Evolutionary conservation across 1,140 invertebrate species (phyloP), one percentile per base, ranked within the genome.

Genomic region (Polypedilum vanderplanki): DNA sequence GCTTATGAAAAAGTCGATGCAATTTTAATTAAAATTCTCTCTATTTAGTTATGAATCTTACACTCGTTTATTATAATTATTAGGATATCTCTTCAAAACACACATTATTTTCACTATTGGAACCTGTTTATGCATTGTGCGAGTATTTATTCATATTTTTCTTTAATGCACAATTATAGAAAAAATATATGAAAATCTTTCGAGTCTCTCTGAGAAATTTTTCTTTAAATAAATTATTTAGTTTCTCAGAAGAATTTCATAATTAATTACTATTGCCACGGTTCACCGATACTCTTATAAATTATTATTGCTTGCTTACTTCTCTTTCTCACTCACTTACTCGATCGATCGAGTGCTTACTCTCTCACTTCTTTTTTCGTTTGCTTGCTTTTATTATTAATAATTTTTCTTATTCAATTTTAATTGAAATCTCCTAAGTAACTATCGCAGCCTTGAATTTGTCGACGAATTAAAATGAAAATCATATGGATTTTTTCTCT

Each of bases 201-300:
- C 5, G 18, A 70, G 20, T 70, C 65, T 70, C 24, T 57, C 46
- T 15, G n/a, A 12, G 46, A 18, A 7, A 70, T 70, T 20, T 10
- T 70, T 70, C n/a, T 20, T 70, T 70, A 18, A 57, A 57, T 57
- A 70, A 70, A 70, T 20, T 70, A 22, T 70, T 70, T 70, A 70
- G 15, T 15, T 57, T 57, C 46, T 57, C 46, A 57, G 46, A n/a
- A 57, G 46, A 20, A 70, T 70, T 70, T 70, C 65, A 70, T 70
- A 70, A 70, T 70, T 70, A 70, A 70, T 70, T 70, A 70, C 65
- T 20, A 7, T 70, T 70, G 65, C 65, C 20, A n/a, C 17, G 18
- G 65, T 57, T 17, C 46, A 57, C 46, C 46, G 46, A 57, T 57
- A 57, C 46, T 17, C 24, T 33, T 33, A 33, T 33, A 33, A 33